phyloP scores from a whole-genome alignment of 2,113 vertebrate species.

The Dendrocopos noguchii region DNA sequence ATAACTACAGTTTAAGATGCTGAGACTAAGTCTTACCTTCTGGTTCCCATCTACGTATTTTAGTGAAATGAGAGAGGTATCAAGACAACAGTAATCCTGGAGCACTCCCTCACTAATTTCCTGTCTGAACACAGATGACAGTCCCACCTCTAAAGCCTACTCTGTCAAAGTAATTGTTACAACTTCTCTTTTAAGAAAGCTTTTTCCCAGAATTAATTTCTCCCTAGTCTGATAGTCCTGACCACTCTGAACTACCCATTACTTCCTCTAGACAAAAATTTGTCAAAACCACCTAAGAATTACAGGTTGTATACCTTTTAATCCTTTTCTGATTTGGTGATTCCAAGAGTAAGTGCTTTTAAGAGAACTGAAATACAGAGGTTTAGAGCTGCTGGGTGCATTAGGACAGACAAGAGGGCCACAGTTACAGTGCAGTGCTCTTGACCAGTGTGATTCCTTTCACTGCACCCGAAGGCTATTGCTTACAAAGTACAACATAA shows the following conservation, averaged over 20 bases:
- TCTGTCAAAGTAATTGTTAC: conserved; percentile 13
- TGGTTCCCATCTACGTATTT: neutral
- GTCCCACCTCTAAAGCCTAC: neutral
- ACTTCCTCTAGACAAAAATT: conserved; percentile 19
- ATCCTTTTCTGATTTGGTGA: neutral
- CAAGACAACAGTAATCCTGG: neutral
- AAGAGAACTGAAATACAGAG: neutral
- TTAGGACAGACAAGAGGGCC: neutral
- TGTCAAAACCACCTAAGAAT: conserved; percentile 23
- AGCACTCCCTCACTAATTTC: neutral
- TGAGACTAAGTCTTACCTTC: neutral
- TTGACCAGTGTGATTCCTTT: neutral
- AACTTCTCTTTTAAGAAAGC: conserved; percentile 63
- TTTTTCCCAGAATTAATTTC: conserved; percentile 64
- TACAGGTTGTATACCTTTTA: neutral
- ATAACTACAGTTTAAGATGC: neutral
- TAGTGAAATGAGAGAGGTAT: neutral
- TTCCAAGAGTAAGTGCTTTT: conserved; percentile 32
- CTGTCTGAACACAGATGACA: neutral
- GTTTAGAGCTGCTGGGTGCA: neutral
- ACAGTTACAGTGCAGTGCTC: neutral
- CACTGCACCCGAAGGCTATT: neutral
- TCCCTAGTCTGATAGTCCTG: conserved; percentile 52
- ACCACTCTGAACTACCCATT: conserved; percentile 60
- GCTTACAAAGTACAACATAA: neutral